phyloP scores from a whole-genome alignment of 1,140 invertebrate genomes.

The Ladona fulva region DNA sequence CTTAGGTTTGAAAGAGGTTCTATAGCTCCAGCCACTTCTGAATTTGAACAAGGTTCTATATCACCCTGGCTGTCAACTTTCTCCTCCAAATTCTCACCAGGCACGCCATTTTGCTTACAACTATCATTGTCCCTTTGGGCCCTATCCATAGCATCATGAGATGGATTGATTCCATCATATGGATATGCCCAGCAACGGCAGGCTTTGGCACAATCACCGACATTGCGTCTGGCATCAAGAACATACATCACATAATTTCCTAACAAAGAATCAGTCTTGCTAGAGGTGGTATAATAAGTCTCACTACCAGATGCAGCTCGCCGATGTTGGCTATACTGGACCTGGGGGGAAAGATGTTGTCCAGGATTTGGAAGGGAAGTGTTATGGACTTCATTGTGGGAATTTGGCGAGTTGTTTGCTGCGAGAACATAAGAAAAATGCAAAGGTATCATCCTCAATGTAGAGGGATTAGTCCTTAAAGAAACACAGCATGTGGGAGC shows the following conservation, averaged over 20 bases:
- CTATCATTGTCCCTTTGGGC: not conserved
- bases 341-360: constrained; percentile 21
- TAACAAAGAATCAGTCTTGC: constrained; percentile 47
- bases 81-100: too few species aligned
- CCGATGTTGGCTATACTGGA: constrained; percentile 27
- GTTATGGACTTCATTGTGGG: constrained; percentile 21
- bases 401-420: constrained; percentile 22
- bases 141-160: constrained; percentile 28
- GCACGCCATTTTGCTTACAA: not conserved
- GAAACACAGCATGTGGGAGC: constrained; percentile 49
- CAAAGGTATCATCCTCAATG: too few species aligned
- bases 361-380: constrained; percentile 11
- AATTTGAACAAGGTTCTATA: not conserved
- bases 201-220: constrained; percentile 58
- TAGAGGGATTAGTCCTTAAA: not conserved
- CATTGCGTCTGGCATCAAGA: constrained; percentile 67
- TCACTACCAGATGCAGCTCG: constrained; percentile 34
- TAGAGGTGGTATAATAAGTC: constrained; percentile 28
- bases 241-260: constrained; percentile 76
- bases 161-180: constrained; percentile 56
- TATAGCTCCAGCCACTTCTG: not conserved
- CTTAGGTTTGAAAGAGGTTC: not conserved
- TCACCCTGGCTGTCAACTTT: not conserved
- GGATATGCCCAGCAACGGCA: constrained; percentile 66
- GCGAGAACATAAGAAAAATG: not conserved